phyloP scores from a whole-genome alignment of 1,140 invertebrate species.

The Drosophila malerkotliana region DNA sequence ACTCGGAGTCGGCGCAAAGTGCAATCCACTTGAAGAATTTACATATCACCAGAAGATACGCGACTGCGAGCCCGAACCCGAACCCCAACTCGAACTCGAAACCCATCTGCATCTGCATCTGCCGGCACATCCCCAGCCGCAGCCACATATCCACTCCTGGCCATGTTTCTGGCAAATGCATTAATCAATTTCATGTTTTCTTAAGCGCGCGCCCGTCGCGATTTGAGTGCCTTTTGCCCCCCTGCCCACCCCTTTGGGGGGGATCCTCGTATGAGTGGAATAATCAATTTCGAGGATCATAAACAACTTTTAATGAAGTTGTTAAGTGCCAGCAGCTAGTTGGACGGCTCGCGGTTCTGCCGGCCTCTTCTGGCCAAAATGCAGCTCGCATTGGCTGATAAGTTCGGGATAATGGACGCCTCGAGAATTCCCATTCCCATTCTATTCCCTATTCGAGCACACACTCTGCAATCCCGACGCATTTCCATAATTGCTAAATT shows the following conservation, averaged over 20 bases:
- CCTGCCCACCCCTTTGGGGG: not conserved
- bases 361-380: constrained; percentile 48
- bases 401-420: constrained; percentile 65
- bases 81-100: not conserved
- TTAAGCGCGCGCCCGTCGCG: constrained; percentile 77
- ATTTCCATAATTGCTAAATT: constrained; percentile 83
- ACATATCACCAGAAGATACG: constrained; percentile 79
- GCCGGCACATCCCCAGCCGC: not conserved
- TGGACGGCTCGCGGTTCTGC: constrained; percentile 32
- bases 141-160: constrained; percentile 28
- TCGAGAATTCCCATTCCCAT: constrained; percentile 21
- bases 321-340: constrained; percentile 82
- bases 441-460: not conserved
- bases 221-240: constrained; percentile 62
- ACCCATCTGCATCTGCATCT: constrained; percentile 17
- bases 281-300: constrained; percentile 84
- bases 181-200: constrained; percentile 84
- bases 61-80: constrained; percentile 8
- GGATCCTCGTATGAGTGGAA: constrained; percentile 71
- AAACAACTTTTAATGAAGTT: constrained; percentile 84
- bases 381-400: constrained; percentile 56
- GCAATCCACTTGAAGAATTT: constrained; percentile 83
- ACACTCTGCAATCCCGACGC: constrained; percentile 30
- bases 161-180: constrained; percentile 78
- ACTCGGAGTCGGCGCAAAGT: constrained; percentile 73